Evolutionary conservation across 92 coral and sea anemone genomes (phyloP), one percentile per base, ranked within the genome.

Genomic region (Actinostola sp.): DNA sequence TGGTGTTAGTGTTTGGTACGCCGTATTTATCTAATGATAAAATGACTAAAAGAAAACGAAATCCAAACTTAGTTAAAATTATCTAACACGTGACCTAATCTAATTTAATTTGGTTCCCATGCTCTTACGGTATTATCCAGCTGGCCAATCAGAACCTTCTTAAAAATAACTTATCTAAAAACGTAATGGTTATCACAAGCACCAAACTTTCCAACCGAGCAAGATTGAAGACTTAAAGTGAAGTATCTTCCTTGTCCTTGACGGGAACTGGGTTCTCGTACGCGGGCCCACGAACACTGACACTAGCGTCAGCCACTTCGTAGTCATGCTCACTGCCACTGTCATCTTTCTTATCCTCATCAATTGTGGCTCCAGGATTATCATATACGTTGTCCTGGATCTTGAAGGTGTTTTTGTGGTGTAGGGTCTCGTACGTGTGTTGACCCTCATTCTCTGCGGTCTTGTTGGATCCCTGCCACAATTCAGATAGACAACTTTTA

Each of bases 281-380:
- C 2, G 27, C 30, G 21, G 36, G 38, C 3, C 63, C 63, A 1
- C 39, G 4, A 1, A 30, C 12, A 5, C 3, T 57, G 13, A 45
- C 57, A 14, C 26, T 62, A 20, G 49, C 49, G 19, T 35, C 72
- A 29, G 72, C 72, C 38, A 67, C 11, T 43, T 67, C 72, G 19
- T 67, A 67, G n/a, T 67, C 72, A 13, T 67, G 59, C 1, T 46
- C 72, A 16, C 63, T 57, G 5, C 39, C 63, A 57, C 21, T 17
- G 54, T 57, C 63, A 30, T 46, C 53, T 13, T 13, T 19, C 3
- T 7, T 46, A 1, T 39, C 48, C 3, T 65, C 60, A 24, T 29
- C 41, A 0, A 2, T 15, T 24, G 3, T 23, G 2, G 72, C 53
- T 11, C 3, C 60, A 1, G 72, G 72, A 25, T 67, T 67, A 20